phyloP scores from a whole-genome alignment of 1,140 invertebrate genomes.

The Phymastichus coffea region DNA sequence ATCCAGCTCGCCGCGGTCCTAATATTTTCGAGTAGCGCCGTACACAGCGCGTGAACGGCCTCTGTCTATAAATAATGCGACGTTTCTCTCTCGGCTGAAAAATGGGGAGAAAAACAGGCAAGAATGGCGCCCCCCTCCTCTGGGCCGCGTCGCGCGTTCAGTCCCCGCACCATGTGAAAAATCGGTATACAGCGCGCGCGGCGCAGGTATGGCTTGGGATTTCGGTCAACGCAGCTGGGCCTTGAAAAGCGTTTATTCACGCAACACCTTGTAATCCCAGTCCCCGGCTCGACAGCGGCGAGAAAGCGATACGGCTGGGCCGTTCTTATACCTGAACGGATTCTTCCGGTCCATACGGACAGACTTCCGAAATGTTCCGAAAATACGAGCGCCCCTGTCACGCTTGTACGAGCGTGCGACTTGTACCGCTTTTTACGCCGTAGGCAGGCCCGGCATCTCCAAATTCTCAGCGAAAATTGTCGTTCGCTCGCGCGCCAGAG shows the following conservation, averaged over 20 bases:
- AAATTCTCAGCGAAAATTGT: too few relatives aligned
- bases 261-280: slow-evolving; percentile 40
- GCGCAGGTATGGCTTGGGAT: not conserved
- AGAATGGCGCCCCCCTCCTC: too few relatives aligned
- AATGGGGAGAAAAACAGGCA: too few relatives aligned
- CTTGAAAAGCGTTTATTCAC: slow-evolving; percentile 41
- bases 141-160: too few relatives aligned
- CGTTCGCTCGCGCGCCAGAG: too few relatives aligned
- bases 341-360: slow-evolving; percentile 46
- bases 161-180: too few relatives aligned
- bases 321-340: slow-evolving; percentile 41
- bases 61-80: slow-evolving; percentile 17
- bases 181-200: not conserved
- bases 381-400: too few relatives aligned
- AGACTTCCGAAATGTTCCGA: too few relatives aligned
- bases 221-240: slow-evolving; percentile 18
- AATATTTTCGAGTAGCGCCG: slow-evolving; percentile 6
- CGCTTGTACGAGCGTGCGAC: too few relatives aligned
- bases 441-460: too few relatives aligned
- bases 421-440: too few relatives aligned
- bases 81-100: not conserved
- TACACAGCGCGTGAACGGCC: slow-evolving; percentile 13
- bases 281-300: not conserved
- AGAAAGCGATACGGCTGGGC: slow-evolving; percentile 15
- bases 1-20: slow-evolving; percentile 12